Evolutionary conservation across 1,140 invertebrate species (phyloP), one percentile per base, ranked within the genome.

Genomic region (Drosophila lowei): DNA sequence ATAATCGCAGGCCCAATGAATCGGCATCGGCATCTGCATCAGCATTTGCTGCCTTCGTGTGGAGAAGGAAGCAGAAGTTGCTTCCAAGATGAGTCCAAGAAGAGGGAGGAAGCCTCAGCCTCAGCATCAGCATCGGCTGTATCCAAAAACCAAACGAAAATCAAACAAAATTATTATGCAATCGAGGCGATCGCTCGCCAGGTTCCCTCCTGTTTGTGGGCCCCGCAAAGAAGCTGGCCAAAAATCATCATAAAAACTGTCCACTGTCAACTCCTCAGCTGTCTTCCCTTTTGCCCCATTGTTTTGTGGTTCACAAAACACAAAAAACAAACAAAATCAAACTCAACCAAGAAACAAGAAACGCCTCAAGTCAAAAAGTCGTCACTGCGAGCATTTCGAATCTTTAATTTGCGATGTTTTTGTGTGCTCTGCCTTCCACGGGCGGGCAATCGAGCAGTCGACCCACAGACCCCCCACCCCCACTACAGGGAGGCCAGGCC

Each of bases 191-290:
- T 47, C 61, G 67, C 54, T 67, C 48, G 64, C 59, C 71, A 66
- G 79, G 60, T 38, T 38, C 9, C 34, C 34, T 38, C 34, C 34
- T 38, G 77, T 60, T 56, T 56, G 65, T 34, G 38, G 53, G 61
- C 28, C 43, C 13, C 46, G 30, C 53, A 47, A 72, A 67, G 71
- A 67, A 60, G 73, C 72, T 84, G 72, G 58, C 70, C 59, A 66
- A 71, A 67, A 86, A 86, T 86, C 73, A 86, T 88, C 86, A 86
- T 81, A 72, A 75, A 84, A 88, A 81, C 74, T 88, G 81, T 86
- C 83, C 81, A 86, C 74, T 86, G 83, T 88, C 83, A 81, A 72
- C 83, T 88, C 56, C 50, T 75, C 73, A 74, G 61, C 56, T 81
- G 65, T 75, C 83, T 63, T 55, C 61, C 62, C 59, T 73, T 61